Percentiles rank a stretch among this genome's conserved stretches.
Conservation (phyloP, 37 sponge, comb jelly and placozoan genomes). For the Petrosia ficiformis region DNA sequence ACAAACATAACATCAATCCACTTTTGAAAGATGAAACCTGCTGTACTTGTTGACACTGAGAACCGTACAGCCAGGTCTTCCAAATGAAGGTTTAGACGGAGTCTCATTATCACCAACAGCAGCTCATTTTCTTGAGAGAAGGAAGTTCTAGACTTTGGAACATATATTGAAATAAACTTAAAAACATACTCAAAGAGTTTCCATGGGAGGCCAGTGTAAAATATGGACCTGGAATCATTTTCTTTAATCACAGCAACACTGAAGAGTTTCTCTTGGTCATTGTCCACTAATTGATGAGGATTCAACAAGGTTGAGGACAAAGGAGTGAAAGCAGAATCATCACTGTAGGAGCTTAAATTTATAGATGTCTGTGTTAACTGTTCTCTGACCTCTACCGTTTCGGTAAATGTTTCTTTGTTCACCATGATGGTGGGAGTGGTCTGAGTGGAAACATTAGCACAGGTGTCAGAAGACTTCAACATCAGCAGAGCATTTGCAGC, state of each 20-base stretch:
- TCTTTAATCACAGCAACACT: neutral
- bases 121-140: conserved; percentile 2
- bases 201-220: conserved; percentile 21
- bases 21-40: neutral
- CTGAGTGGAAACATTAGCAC: too few relatives aligned
- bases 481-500: too few relatives aligned
- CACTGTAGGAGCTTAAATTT: too few relatives aligned
- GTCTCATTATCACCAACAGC: conserved; percentile 3
- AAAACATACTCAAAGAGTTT: neutral
- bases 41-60: neutral
- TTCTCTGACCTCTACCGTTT: too few relatives aligned
- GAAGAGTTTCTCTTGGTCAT: neutral
- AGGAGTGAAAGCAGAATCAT: too few relatives aligned
- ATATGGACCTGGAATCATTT: neutral
- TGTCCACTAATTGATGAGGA: too few relatives aligned
- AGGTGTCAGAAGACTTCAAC: too few relatives aligned
- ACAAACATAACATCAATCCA: neutral
- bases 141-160: neutral
- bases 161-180: neutral
- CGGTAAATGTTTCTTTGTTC: too few relatives aligned
- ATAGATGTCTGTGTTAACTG: too few relatives aligned
- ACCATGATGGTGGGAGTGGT: too few relatives aligned
- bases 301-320: too few relatives aligned
- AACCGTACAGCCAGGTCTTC: neutral
- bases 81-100: conserved; percentile 5